Evolutionary conservation across 2,797 vertebrate genomes (phyloP), one percentile per base, ranked within the genome.

Genomic region (Podarcis lilfordi): DNA sequence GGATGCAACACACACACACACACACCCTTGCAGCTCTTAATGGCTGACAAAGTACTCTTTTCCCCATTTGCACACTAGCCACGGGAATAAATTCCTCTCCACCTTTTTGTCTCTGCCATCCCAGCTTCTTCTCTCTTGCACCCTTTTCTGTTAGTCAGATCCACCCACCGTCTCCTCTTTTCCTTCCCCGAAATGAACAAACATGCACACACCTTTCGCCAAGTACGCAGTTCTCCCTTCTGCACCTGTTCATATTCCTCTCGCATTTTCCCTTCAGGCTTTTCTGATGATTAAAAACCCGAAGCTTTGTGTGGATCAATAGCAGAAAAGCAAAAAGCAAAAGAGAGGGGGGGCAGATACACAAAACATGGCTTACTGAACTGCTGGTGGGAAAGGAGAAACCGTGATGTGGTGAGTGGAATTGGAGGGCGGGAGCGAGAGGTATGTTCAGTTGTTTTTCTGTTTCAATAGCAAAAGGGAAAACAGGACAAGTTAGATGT

Each of bases 241-340:
- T 15, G 27, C 61, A n/a, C 25, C 61, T 55, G 59, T 76, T 74
- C 29, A 1, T 10, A 76, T 79, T 71, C 75, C 45, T 45, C 27
- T 72, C n/a, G 45, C 68, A 21, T 84, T 80, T 64, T 19, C 29
- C 76, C 68, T 61, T 11, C 55, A n/a, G 32, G 29, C 77, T n/a
- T 84, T 84, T 74, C 50, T 19, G 76, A 25, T 80, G 66, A 84
- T 88, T 88, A 80, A 84, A 84, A 84, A 74, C 59, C 71, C 45
- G 11, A 50, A 75, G 69, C 79, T 75, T 82, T 87, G 40, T 64
- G 69, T 32, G 29, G 80, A 87, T 87, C 86, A 45, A 87, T 87
- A 87, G 71, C 55, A 71, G 55, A 59, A 66, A n/a, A 75, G 13
- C 21, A 2, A 21, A 10, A 78, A 21, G 8, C 1, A 8, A 74